Evolutionary conservation across 2,888 invertebrate genomes (phyloP), one percentile per base, ranked within the genome.

Genomic region (Drosophila phalerata): DNA sequence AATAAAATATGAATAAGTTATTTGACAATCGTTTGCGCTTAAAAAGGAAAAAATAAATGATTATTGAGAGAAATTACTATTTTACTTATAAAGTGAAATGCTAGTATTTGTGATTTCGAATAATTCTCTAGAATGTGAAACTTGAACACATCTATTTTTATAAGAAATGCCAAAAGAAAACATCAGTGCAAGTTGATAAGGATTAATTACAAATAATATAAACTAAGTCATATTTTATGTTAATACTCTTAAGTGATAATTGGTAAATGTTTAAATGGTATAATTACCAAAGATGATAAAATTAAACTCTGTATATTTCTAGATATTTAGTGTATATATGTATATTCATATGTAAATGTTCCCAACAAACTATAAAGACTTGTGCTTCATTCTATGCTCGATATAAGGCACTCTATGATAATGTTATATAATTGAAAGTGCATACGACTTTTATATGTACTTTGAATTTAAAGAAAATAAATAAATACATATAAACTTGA

Each of bases 291-390:
- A 55, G 40, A 76, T 28, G 42, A 47, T 37, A 47, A 52, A 42
- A 38, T 11, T 6, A 34, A 73, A 62, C 60, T 69, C 49, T 86
- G 87, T 81, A 82, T 40, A 81, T 78, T 74, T 73, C 47, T 42
- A 47, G 47, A 32, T 61, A 62, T 70, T 53, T 64, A 72, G 25
- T 77, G 61, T 81, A 72, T 74, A 69, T 84, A 81, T 84, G 76
- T 79, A 85, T 61, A 56, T 56, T 45, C 60, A 58, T 65, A 70
- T 81, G 78, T 79, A 78, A 76, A 86, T 82, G 85, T 85, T 84
- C 80, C 72, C 83, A 72, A 78, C 61, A 88, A 87, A 86, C 85
- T 85, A 81, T 85, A 88, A 86, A 85, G 88, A 85, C 88, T 85
- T 85, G 79, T 88, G 85, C 85, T 85, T 84, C 81, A 81, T 84